phyloP scores from a whole-genome alignment of 64 coral and sea anemone genomes.

The Stichodactyla helianthus region DNA sequence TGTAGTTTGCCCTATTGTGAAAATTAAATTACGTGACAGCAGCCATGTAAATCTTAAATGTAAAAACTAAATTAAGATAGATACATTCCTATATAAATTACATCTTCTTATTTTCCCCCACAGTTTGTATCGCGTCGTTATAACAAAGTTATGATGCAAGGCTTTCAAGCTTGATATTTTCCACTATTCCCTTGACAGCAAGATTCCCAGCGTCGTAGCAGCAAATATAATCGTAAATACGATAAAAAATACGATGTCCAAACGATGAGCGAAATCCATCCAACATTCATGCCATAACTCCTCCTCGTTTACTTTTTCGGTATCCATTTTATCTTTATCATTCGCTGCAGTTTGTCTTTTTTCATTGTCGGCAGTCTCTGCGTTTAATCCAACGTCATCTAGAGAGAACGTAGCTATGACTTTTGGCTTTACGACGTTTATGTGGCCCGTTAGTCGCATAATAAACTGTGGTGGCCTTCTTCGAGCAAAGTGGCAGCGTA shows the following conservation, averaged over 20 bases:
- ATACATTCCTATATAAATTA: too few species aligned
- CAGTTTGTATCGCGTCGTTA: too few species aligned
- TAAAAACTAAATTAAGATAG: too few species aligned
- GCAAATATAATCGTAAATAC: background rate
- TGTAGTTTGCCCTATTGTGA: too few species aligned
- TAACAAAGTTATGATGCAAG: too few species aligned
- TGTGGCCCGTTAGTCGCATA: background rate
- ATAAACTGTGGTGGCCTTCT: slow-evolving; percentile 31
- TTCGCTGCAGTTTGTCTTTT: background rate
- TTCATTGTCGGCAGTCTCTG: background rate
- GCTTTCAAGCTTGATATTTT: background rate
- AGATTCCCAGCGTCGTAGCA: background rate
- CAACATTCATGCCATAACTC: slow-evolving; percentile 33
- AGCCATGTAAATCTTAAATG: too few species aligned
- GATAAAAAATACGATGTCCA: slow-evolving; percentile 17
- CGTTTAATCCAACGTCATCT: background rate
- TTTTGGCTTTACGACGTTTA: background rate
- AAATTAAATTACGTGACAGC: too few species aligned
- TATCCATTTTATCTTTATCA: background rate
- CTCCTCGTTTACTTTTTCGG: background rate
- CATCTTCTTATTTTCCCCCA: too few species aligned
- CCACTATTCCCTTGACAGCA: background rate
- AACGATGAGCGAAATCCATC: slow-evolving; percentile 26
- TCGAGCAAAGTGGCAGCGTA: slow-evolving; percentile 37
- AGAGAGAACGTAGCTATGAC: background rate